These are phyloP conservation scores for Calephelis nemesis DNA, from an alignment of 1,140 invertebrate species.

Conservation along the genomic window DNA sequence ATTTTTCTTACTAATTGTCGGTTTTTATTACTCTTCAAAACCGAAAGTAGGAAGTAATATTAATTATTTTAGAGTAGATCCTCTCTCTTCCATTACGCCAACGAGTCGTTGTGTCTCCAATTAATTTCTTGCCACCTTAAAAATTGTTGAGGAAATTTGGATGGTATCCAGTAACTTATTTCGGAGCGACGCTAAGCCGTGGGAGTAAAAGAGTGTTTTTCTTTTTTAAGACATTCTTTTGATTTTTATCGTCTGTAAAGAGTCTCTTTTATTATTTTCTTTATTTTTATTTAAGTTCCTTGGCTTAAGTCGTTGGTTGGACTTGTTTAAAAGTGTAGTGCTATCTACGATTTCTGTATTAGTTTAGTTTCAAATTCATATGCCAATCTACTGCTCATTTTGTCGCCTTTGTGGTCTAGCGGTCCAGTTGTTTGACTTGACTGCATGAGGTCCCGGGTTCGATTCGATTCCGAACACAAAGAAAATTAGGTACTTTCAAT, in stretches of 20 bases:
- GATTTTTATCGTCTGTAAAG: not conserved
- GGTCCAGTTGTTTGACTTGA: no score
- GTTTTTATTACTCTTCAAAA: not conserved
- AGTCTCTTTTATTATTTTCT: not conserved
- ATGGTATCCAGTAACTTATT: constrained; percentile 16
- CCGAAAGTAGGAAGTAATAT: constrained; percentile 1
- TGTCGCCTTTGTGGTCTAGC: no score
- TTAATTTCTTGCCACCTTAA: constrained; percentile 16
- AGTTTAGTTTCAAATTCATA: no score
- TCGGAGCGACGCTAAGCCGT: not conserved
- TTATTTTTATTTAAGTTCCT: no score
- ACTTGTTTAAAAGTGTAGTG: no score
- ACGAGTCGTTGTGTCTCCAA: constrained; percentile 13
- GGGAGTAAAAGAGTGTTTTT: constrained; percentile 9
- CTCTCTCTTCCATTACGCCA: constrained; percentile 11
- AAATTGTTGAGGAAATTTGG: constrained; percentile 15
- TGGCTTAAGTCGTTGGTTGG: no score
- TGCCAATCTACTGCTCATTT: no score
- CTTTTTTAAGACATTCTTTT: not conserved
- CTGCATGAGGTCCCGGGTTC: no score
- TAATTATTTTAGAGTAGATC: constrained; percentile 16
- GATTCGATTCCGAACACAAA: no score
- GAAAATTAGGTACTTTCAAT: no score
- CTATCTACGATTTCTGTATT: no score
- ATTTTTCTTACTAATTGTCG: not conserved